These are phyloP conservation scores for Hofmannophila pseudospretella DNA, from an alignment of 2,888 invertebrate species.

Conservation along the genomic window DNA sequence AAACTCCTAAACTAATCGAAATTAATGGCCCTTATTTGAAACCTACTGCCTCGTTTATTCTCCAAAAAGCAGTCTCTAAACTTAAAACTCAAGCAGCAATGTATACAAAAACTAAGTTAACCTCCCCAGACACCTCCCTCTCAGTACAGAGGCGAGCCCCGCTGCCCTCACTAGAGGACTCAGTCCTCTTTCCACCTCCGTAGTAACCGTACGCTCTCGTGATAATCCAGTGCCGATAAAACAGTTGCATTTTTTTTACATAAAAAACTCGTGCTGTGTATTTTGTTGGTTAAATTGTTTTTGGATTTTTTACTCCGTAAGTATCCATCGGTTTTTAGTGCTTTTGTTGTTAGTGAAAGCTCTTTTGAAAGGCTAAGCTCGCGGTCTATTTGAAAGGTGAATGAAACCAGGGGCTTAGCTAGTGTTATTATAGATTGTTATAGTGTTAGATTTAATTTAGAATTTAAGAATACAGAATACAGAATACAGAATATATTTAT, in stretches of 20 bases:
- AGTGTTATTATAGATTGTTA: conserved; percentile 25
- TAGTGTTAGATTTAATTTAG: no score
- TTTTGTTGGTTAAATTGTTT: conserved; percentile 26
- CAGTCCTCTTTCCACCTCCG: conserved; percentile 59
- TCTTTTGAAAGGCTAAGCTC: conserved; percentile 18
- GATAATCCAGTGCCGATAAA: conserved; percentile 36
- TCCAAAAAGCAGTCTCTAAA: no score
- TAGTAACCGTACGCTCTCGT: conserved; percentile 33
- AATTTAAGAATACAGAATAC: no score
- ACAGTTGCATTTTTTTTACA: conserved; percentile 46
- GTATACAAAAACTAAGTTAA: conserved; percentile 45
- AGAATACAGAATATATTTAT: no score
- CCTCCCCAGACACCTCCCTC: conserved; percentile 22
- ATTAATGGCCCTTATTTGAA: no score
- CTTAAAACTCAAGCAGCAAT: conserved; percentile 39
- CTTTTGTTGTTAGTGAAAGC: conserved; percentile 36
- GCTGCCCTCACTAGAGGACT: conserved; percentile 47
- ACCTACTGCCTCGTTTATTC: no score
- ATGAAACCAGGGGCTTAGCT: conserved; percentile 34
- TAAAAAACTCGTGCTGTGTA: conserved; percentile 64
- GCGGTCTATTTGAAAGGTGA: conserved; percentile 38
- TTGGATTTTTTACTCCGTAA: conserved; percentile 62
- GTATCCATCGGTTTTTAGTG: conserved; percentile 32
- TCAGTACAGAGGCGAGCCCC: conserved; percentile 48
- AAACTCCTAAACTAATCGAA: no score